Percentiles rank a stretch among this genome's conserved stretches.
Evolutionary conservation across 2,113 vertebrate species (phyloP).

Genomic region (Hiodon alosoides): DNA sequence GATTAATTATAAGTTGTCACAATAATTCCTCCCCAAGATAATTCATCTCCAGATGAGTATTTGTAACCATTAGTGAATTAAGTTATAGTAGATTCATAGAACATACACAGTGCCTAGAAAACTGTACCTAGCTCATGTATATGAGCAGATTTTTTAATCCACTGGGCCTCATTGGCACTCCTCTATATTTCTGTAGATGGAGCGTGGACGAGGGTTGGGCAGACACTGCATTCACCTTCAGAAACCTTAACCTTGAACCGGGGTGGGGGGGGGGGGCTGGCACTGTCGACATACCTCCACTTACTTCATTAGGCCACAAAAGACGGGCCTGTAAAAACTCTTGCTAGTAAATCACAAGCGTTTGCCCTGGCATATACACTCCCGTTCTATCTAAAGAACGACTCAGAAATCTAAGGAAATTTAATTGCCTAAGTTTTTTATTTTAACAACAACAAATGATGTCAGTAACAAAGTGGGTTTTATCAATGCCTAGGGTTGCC

Average conservation of each 20-base stretch:
- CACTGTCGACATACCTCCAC: conserved; percentile 55
- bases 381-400: conserved; percentile 40
- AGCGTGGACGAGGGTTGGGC: neutral
- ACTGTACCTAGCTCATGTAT: neutral
- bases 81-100: neutral
- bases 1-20: conserved; percentile 37
- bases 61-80: too few species aligned
- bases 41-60: too few species aligned
- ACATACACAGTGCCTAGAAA: neutral
- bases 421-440: neutral
- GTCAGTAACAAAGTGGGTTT: too few species aligned
- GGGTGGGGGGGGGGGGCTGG: conserved; percentile 45
- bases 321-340: conserved; percentile 40
- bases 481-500: too few species aligned
- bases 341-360: conserved; percentile 56
- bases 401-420: neutral
- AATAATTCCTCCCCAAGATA: neutral
- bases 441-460: neutral
- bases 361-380: conserved; percentile 57
- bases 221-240: neutral
- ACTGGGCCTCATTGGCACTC: neutral
- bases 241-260: neutral
- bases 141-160: neutral
- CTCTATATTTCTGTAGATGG: neutral
- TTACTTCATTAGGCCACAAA: conserved; percentile 59